A percentile compares a stretch with the other conserved stretches of the same genome.
These are phyloP conservation scores for Arenaria interpres DNA, from an alignment of 2,113 vertebrate genomes.

Conservation along the genomic window DNA sequence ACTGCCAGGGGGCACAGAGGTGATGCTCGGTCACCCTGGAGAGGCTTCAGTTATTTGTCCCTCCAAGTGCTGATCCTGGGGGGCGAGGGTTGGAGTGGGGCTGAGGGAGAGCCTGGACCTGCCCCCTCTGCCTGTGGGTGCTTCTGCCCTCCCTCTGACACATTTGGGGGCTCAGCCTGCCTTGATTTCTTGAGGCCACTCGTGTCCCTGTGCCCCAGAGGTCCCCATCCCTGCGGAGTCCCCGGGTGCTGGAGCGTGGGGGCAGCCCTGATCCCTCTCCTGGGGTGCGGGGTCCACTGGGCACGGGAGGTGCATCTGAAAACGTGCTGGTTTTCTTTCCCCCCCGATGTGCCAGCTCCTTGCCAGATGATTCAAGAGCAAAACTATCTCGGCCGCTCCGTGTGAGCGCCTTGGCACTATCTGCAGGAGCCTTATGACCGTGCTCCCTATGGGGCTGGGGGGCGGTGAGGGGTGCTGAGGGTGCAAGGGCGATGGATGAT, in stretches of 20 bases:
- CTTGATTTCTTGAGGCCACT: accelerated
- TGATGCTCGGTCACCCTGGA: not conserved
- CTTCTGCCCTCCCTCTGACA: accelerated
- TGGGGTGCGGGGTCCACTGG: not conserved
- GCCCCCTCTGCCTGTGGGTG: not conserved
- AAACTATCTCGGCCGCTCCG: conserved; percentile 29
- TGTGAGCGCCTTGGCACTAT: conserved; percentile 14
- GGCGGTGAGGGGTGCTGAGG: not conserved
- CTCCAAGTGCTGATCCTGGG: accelerated
- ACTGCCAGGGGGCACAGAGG: not conserved
- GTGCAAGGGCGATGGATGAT: accelerated
- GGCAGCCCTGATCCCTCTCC: accelerated
- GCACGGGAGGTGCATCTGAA: not conserved
- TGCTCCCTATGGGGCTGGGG: not conserved
- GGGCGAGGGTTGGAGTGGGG: not conserved
- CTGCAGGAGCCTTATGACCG: not conserved
- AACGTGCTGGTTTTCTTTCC: not conserved
- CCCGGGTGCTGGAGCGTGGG: not conserved
- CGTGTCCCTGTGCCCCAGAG: not conserved
- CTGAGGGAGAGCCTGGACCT: not conserved
- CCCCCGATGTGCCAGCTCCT: not conserved
- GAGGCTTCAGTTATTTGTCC: not conserved
- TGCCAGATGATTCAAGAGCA: conserved; percentile 59
- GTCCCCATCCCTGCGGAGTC: accelerated
- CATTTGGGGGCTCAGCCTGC: not conserved